Evolutionary conservation across 2,888 invertebrate species (phyloP), one percentile per base, ranked within the genome.

Genomic region (Parthenolecanium corni): DNA sequence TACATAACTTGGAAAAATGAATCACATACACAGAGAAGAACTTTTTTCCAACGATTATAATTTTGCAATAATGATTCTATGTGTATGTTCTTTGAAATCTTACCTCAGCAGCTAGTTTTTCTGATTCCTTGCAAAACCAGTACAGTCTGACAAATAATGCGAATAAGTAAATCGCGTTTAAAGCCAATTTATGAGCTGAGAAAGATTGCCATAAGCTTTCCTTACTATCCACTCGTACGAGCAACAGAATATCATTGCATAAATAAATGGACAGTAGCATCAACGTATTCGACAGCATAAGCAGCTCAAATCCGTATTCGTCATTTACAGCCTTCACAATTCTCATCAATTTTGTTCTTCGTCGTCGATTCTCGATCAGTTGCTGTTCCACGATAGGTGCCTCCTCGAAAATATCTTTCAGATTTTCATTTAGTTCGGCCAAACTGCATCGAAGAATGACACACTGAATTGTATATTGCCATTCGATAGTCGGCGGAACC

Each of bases 221-320:
- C 12, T 24, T 12, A 12, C 16, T 16, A 18, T 42, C 16, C n/a
- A 24, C 24, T 31, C 25, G 12, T 1, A 47, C 12, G 46, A 57
- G 25, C 36, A 57, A 25, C 44, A 57, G 23, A 1, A 16, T 42
- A 31, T 57, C 57, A 18, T 57, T 57, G 46, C 18, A 46, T 1
- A 24, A 24, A 12, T 57, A 57, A 57, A 57, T 18, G 2, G 57
- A 44, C 1, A 57, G 44, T n/a, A 57, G 44, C 42, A 57, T 42
- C 12, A 57, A 25, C 31, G 57, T 57, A 46, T 57, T 57, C 11
- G 57, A 46, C 14, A 46, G 3, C 14, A 57, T 14, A 36, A 57
- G 46, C 16, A 57, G 24, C 46, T 57, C 57, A 6, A 57, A 44
- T 18, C 57, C 57, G 25, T 46, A 57, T 36, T 57, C 57, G 4